Conservation (phyloP, 2,113 vertebrate genomes). For the Nerophis lumbriciformis region DNA sequence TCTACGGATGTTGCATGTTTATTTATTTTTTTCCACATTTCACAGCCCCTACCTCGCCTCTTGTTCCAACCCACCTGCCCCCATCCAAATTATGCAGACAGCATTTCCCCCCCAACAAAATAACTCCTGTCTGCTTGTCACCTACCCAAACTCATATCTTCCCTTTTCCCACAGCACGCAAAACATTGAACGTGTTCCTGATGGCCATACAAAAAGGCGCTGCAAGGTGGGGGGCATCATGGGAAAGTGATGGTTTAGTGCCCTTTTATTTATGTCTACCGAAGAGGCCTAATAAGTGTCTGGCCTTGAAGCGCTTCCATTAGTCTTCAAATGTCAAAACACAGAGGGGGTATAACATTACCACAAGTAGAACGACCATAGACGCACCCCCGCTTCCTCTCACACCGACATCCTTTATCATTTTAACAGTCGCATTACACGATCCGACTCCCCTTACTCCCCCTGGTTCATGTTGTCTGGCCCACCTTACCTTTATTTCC, state of each 20-base stretch:
- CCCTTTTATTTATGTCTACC: slow-evolving; percentile 38
- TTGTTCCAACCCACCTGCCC: slow-evolving; percentile 3
- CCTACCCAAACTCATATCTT: too few relatives aligned
- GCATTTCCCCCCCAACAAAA: slow-evolving; percentile 32
- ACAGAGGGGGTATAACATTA: slow-evolving; percentile 57
- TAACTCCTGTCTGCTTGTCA: slow-evolving; percentile 17
- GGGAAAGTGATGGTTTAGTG: slow-evolving; percentile 33
- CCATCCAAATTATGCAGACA: slow-evolving; percentile 57
- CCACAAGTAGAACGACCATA: slow-evolving; percentile 45
- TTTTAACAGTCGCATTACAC: slow-evolving; percentile 46
- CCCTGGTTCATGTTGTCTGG: slow-evolving; percentile 18
- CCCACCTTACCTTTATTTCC: slow-evolving; percentile 17
- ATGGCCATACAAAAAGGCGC: too few relatives aligned
- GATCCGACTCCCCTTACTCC: slow-evolving; percentile 21
- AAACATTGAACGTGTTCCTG: too few relatives aligned
- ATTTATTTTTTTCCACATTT: slow-evolving; percentile 47
- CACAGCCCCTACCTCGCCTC: background rate
- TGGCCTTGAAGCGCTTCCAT: slow-evolving; percentile 49
- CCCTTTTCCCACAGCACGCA: too few relatives aligned
- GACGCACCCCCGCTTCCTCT: slow-evolving; percentile 36
- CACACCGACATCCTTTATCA: slow-evolving; percentile 44
- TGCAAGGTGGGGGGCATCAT: slow-evolving; percentile 3
- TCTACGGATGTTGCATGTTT: slow-evolving; percentile 5
- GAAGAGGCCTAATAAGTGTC: slow-evolving; percentile 33
- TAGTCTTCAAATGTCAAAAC: slow-evolving; percentile 63